Conservation (phyloP, 2,888 invertebrate species). For the Dorcus hopei region DNA sequence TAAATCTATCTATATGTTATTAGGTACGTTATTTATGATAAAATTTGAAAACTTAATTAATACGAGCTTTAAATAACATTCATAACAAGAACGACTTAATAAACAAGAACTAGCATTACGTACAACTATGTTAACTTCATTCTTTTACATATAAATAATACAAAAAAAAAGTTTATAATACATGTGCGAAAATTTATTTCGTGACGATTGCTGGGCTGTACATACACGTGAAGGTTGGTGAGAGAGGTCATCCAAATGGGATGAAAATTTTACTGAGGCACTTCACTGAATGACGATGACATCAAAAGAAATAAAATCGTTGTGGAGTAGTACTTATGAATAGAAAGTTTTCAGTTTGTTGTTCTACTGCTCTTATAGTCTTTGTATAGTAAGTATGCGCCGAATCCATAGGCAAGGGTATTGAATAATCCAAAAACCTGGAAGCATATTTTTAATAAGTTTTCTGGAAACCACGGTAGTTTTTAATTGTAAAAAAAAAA, state of each 20-base stretch:
- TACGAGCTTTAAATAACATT: slow-evolving; percentile 1
- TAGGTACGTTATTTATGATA: slow-evolving; percentile 25
- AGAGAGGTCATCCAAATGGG: no score
- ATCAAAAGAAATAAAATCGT: not conserved
- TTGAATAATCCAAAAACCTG: slow-evolving; percentile 82
- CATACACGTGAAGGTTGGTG: not conserved
- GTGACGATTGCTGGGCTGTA: no score
- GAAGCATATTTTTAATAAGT: slow-evolving; percentile 29
- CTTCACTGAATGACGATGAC: not conserved
- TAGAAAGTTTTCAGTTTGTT: slow-evolving; percentile 31
- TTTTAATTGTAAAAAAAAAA: not conserved
- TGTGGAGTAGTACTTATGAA: not conserved
- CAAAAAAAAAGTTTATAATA: no score
- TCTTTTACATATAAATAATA: not conserved
- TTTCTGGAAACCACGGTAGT: no score
- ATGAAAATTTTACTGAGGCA: not conserved
- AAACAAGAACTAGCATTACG: not conserved
- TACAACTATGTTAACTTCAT: not conserved
- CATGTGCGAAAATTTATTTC: no score
- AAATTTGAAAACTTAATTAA: slow-evolving; percentile 36
- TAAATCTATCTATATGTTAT: slow-evolving; percentile 12
- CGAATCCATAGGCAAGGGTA: slow-evolving; percentile 73
- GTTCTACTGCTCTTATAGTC: slow-evolving; percentile 63
- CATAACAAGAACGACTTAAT: not conserved
- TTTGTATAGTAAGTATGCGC: slow-evolving; percentile 70